phyloP scores from a whole-genome alignment of 2,888 invertebrate genomes.

The Drosophila kambysellisi region DNA sequence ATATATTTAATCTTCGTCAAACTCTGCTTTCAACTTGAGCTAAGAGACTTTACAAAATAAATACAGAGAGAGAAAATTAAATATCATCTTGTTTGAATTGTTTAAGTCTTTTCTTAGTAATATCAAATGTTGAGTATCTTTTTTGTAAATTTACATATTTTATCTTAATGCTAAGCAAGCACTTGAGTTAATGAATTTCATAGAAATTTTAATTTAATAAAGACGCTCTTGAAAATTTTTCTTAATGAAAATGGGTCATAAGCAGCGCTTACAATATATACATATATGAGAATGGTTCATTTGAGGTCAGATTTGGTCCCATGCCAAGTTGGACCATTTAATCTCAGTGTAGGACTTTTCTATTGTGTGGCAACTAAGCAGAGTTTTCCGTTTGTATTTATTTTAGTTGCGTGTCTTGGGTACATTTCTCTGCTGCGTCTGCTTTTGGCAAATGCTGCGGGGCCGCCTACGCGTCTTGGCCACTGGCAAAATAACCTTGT shows the following conservation, averaged over 20 bases:
- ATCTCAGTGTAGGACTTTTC: conserved; percentile 29
- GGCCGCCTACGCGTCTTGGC: conserved; percentile 53
- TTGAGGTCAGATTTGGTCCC: background rate
- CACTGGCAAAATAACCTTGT: conserved; percentile 68
- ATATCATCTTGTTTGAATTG: background rate
- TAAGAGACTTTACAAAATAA: background rate
- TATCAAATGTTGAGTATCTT: background rate
- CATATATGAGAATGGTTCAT: background rate
- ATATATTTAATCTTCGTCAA: background rate
- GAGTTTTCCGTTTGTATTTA: conserved; percentile 40
- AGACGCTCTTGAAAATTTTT: background rate
- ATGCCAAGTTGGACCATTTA: background rate
- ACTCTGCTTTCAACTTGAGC: background rate
- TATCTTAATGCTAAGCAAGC: background rate
- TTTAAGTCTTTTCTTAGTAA: background rate
- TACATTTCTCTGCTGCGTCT: conserved; percentile 62
- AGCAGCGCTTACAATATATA: background rate
- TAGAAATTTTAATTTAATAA: background rate
- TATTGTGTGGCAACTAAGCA: conserved; percentile 48
- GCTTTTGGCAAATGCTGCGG: conserved; percentile 52
- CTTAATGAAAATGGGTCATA: background rate
- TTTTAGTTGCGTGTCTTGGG: conserved; percentile 64
- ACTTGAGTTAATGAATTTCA: background rate
- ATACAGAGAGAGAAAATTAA: background rate
- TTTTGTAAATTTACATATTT: background rate